Conservation (phyloP, 2,113 vertebrate species). For the Macroglossus sobrinus region DNA sequence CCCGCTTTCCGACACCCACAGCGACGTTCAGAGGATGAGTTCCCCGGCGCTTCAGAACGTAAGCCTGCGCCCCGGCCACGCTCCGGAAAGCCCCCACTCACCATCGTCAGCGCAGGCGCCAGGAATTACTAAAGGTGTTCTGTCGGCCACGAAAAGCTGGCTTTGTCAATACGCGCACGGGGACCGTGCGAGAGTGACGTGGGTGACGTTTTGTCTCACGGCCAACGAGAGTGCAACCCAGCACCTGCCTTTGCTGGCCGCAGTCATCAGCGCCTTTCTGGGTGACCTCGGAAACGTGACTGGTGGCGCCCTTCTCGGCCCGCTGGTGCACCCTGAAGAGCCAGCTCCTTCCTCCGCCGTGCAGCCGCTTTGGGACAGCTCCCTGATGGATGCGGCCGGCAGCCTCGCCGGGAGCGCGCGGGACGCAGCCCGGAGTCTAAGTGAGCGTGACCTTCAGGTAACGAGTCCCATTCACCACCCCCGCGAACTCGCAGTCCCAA, state of each 20-base stretch:
- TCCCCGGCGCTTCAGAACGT: too few relatives aligned
- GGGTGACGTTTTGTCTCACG: constrained; percentile 22
- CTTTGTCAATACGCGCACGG: constrained; percentile 28
- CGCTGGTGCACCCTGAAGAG: constrained; percentile 22
- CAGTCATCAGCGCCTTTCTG: constrained; percentile 51
- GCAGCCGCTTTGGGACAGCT: constrained; percentile 57
- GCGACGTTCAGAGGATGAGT: too few relatives aligned
- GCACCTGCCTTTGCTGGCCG: background rate
- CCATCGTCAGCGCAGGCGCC: background rate
- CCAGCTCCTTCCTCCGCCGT: background rate
- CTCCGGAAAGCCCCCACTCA: constrained; percentile 37
- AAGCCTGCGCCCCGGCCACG: too few relatives aligned
- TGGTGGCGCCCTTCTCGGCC: background rate
- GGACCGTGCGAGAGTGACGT: constrained; percentile 44
- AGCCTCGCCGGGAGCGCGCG: background rate
- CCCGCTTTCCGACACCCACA: too few relatives aligned
- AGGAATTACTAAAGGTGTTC: constrained; percentile 49
- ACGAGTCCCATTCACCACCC: constrained; percentile 53
- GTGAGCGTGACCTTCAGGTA: constrained; percentile 14
- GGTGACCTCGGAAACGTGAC: constrained; percentile 49
- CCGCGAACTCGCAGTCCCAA: constrained; percentile 39
- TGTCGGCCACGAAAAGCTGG: constrained; percentile 11
- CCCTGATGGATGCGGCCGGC: constrained; percentile 37
- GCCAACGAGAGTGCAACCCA: constrained; percentile 24
- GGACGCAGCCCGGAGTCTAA: background rate